Conservation (phyloP, 2,888 invertebrate genomes). For the Drosophila kanekoi region DNA sequence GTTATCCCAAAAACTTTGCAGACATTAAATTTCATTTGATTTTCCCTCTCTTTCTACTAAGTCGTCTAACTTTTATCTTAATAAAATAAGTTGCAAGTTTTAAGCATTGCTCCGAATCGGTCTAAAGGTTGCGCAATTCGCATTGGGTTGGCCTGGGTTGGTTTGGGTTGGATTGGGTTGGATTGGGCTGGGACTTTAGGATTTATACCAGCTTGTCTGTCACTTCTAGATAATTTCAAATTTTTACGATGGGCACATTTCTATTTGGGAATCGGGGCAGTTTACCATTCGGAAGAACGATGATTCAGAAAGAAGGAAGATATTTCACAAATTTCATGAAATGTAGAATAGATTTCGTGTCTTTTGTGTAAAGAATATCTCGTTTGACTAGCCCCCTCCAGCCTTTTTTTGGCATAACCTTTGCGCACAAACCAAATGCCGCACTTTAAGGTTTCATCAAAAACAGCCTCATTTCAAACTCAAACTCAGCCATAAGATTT, state of each 20-base stretch:
- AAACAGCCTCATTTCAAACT: background rate
- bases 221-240: conserved; percentile 1
- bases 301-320: background rate
- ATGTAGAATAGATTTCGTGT: no score
- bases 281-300: background rate
- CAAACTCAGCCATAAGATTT: conserved; percentile 8
- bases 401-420: no score
- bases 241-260: conserved; percentile 30
- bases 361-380: background rate
- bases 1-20: conserved; percentile 69
- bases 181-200: no score
- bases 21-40: conserved; percentile 81
- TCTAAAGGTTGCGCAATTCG: background rate
- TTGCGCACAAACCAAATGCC: conserved; percentile 1
- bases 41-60: conserved; percentile 35
- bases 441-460: conserved; percentile 35
- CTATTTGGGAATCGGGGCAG: background rate
- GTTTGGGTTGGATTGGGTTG: no score
- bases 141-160: no score
- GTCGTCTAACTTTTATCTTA: conserved; percentile 75
- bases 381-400: background rate
- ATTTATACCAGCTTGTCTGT: no score
- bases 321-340: no score
- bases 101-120: conserved; percentile 41
- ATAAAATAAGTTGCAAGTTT: conserved; percentile 80